Conservation (phyloP, 2,797 vertebrate genomes). For the Enteromius mattozi region DNA sequence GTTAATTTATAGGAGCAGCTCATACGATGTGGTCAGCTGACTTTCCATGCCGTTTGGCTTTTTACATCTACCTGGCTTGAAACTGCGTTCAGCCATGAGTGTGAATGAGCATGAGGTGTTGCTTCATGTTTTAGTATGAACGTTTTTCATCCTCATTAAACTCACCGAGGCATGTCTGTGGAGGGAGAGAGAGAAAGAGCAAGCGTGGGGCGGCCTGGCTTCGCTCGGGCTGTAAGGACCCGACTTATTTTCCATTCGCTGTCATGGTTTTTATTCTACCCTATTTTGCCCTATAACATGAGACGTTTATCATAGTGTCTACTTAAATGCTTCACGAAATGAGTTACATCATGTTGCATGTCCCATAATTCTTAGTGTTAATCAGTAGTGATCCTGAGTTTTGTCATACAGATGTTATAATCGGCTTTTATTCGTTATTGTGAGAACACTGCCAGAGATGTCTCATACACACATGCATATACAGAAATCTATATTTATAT, state of each 20-base stretch:
- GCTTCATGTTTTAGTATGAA: constrained; percentile 67
- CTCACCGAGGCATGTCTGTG: constrained; percentile 67
- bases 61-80: constrained; percentile 21
- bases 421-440: background rate
- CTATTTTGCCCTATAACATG: constrained; percentile 19
- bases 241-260: constrained; percentile 15
- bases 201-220: constrained; percentile 21
- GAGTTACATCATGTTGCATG: constrained; percentile 5
- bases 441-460: constrained; percentile 76
- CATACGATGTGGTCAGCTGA: constrained; percentile 38
- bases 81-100: constrained; percentile 22
- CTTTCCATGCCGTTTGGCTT: constrained; percentile 10
- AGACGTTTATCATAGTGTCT: constrained; percentile 29
- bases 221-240: background rate
- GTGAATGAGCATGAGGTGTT: constrained; percentile 30
- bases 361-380: constrained; percentile 14
- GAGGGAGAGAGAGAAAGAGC: constrained; percentile 59
- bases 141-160: constrained; percentile 75
- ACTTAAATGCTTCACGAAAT: constrained; percentile 6
- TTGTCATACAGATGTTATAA: background rate
- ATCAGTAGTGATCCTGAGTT: constrained; percentile 10
- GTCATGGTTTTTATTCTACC: constrained; percentile 19
- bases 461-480: constrained; percentile 66
- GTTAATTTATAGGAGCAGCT: background rate
- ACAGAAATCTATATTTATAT: constrained; percentile 68